Conservation (phyloP, 2,888 invertebrate genomes). For the Meliscaeva auricollis region DNA sequence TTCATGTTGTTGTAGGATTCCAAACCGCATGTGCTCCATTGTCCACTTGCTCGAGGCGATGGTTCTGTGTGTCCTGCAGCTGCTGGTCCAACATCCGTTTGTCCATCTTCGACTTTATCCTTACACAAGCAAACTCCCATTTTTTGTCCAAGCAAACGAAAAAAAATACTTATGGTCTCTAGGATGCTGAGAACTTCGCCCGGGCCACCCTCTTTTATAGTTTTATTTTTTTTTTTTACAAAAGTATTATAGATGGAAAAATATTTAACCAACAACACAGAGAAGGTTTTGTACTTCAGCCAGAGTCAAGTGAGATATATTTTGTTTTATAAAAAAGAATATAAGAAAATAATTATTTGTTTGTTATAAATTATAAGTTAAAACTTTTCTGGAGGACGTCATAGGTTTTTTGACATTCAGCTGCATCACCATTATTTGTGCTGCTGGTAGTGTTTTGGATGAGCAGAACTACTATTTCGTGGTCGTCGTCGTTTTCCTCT, state of each 20-base stretch:
- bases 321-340: slow-evolving; percentile 19
- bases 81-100: slow-evolving; percentile 81
- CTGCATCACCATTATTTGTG: slow-evolving; percentile 68
- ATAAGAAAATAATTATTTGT: slow-evolving; percentile 47
- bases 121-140: slow-evolving; percentile 93
- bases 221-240: neutral
- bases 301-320: neutral
- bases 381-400: slow-evolving; percentile 72
- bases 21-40: slow-evolving; percentile 69
- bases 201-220: slow-evolving; percentile 22
- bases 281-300: slow-evolving; percentile 13
- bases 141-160: slow-evolving; percentile 76
- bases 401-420: slow-evolving; percentile 70
- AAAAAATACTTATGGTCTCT: slow-evolving; percentile 17
- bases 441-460: slow-evolving; percentile 44
- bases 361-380: slow-evolving; percentile 69
- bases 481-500: slow-evolving; percentile 64
- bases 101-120: slow-evolving; percentile 86
- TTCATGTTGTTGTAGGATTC: slow-evolving; percentile 75
- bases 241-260: neutral
- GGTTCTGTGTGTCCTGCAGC: slow-evolving; percentile 77
- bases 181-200: slow-evolving; percentile 26
- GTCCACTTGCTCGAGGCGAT: slow-evolving; percentile 78
- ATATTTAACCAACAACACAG: neutral
- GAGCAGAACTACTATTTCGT: slow-evolving; percentile 35